Conservation (phyloP, 1,140 invertebrate genomes). For the Amyelois transitella region DNA sequence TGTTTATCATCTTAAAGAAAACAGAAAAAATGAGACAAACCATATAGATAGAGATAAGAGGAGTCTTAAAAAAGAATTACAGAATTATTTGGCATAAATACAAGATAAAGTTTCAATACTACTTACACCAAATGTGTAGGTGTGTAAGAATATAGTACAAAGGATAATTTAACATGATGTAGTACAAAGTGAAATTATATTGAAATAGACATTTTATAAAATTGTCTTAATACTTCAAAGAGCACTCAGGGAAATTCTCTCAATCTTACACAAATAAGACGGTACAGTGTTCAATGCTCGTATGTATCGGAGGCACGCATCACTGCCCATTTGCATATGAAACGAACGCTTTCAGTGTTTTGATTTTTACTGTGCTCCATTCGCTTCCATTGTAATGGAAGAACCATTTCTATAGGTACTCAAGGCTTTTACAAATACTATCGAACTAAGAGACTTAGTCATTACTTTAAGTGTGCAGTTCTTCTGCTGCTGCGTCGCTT, state of each 20-base stretch:
- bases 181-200: neutral
- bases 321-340: conserved; percentile 47
- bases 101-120: too few relatives aligned
- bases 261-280: neutral
- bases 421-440: conserved; percentile 9
- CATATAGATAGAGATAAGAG: too few relatives aligned
- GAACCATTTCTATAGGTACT: conserved; percentile 21
- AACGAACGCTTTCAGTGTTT: conserved; percentile 46
- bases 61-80: too few relatives aligned
- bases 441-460: too few relatives aligned
- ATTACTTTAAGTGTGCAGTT: too few relatives aligned
- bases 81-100: too few relatives aligned
- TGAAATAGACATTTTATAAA: neutral
- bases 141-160: too few relatives aligned
- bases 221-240: neutral
- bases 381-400: conserved; percentile 23
- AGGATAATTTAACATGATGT: too few relatives aligned
- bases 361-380: conserved; percentile 40
- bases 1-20: neutral
- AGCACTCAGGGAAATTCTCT: neutral
- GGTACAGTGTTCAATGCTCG: conserved; percentile 7
- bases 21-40: neutral
- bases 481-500: too few relatives aligned
- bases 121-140: too few relatives aligned
- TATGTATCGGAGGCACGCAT: conserved; percentile 32